Evolutionary conservation across 2,113 vertebrate species (phyloP).

Genomic region (Zosterops borbonicus): DNA sequence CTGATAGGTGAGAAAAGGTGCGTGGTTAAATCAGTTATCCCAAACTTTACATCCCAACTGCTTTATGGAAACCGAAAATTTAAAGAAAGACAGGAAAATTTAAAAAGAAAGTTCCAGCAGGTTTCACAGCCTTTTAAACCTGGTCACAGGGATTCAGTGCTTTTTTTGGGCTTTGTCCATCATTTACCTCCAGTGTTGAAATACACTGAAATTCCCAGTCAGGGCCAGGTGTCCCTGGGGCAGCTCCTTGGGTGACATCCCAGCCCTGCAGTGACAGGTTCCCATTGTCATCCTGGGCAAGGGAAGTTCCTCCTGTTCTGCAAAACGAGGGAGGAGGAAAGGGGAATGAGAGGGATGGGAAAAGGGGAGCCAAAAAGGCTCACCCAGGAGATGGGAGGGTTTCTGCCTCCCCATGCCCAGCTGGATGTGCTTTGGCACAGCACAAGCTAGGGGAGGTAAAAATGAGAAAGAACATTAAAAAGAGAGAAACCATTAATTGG

Average conservation of each 20-base stretch:
- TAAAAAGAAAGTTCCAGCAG: background rate
- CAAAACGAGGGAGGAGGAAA: background rate
- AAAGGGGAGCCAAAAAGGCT: rapidly evolving
- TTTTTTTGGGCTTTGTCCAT: background rate
- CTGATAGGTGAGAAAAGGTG: background rate
- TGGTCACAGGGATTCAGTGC: rapidly evolving
- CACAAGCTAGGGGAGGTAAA: background rate
- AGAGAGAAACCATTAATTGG: background rate
- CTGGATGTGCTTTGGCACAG: background rate
- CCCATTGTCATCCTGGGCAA: background rate
- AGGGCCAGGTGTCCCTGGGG: background rate
- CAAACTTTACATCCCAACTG: background rate
- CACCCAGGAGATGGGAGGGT: background rate
- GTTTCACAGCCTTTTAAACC: background rate
- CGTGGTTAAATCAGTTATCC: rapidly evolving
- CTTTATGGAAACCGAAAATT: background rate
- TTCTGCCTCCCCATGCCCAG: background rate
- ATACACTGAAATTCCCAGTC: background rate
- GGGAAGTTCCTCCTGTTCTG: background rate
- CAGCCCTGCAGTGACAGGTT: background rate
- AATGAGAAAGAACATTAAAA: background rate
- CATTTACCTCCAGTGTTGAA: background rate
- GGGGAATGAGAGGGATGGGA: background rate
- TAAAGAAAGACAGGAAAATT: too few species aligned
- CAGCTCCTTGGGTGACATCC: background rate